Conservation (phyloP, 2,113 vertebrate species). For the Burhinus oedicnemus region DNA sequence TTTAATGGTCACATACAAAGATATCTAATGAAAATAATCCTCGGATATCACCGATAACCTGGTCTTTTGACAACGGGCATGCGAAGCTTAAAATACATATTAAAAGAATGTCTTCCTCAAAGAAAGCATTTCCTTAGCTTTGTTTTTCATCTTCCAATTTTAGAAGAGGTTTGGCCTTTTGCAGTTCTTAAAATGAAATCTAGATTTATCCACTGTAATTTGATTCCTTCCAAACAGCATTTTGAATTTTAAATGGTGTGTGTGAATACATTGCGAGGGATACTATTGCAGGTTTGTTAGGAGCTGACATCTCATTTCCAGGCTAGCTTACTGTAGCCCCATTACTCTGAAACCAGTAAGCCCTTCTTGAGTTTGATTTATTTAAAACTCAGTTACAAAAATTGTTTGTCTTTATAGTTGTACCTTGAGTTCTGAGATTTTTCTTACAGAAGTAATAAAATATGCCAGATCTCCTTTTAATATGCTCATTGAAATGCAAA, state of each 20-base stretch:
- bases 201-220: not conserved
- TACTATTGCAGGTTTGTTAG: not conserved
- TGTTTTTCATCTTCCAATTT: not conserved
- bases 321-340: not conserved
- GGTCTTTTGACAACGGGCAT: not conserved
- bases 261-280: not conserved
- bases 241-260: constrained; percentile 30
- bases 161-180: not conserved
- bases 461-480: constrained; percentile 35
- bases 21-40: not conserved
- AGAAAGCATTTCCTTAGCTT: not conserved
- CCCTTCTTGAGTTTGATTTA: not conserved
- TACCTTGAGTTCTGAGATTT: not conserved
- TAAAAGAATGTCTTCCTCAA: not conserved
- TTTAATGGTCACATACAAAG: not conserved
- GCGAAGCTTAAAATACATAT: not conserved
- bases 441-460: constrained; percentile 14
- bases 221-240: constrained; percentile 4
- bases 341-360: not conserved
- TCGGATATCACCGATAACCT: not conserved
- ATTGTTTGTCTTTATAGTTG: not conserved
- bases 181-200: not conserved
- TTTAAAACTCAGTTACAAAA: constrained; percentile 30
- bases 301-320: constrained; percentile 10
- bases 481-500: constrained; percentile 50